Evolutionary conservation across 53 echinoderm and acorn worm species (phyloP).

Genomic region (Crossaster papposus): DNA sequence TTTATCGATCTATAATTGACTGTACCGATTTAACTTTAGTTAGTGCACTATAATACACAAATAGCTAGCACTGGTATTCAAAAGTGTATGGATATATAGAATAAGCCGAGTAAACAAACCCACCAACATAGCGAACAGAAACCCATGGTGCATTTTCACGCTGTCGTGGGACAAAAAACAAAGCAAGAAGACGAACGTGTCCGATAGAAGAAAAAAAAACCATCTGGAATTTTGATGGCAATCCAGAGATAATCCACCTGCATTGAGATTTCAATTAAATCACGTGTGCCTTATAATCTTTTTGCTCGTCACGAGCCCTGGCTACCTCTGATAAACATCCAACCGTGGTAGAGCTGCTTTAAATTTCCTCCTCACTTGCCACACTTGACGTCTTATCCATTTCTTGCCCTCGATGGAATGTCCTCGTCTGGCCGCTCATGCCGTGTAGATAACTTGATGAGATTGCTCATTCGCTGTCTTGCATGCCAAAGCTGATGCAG

Average conservation of each 20-base stretch:
- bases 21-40: no score
- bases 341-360: not conserved
- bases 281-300: not conserved
- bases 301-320: not conserved
- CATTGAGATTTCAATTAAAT: not conserved
- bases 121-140: no score
- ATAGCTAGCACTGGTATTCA: no score
- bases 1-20: no score
- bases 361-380: no score
- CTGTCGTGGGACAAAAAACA: no score
- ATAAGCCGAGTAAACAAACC: no score
- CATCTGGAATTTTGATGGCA: not conserved
- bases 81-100: no score
- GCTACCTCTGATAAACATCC: not conserved
- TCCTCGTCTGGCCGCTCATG: not conserved
- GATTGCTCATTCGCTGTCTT: not conserved
- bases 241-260: slow-evolving; percentile 26
- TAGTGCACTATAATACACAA: no score
- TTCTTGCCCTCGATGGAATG: not conserved
- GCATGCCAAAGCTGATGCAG: not conserved
- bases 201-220: not conserved
- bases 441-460: not conserved
- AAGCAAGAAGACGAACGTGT: not conserved
- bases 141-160: no score
- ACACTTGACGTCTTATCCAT: no score